phyloP scores from a whole-genome alignment of 2,113 vertebrate species.

The Atlantisia rogersi region DNA sequence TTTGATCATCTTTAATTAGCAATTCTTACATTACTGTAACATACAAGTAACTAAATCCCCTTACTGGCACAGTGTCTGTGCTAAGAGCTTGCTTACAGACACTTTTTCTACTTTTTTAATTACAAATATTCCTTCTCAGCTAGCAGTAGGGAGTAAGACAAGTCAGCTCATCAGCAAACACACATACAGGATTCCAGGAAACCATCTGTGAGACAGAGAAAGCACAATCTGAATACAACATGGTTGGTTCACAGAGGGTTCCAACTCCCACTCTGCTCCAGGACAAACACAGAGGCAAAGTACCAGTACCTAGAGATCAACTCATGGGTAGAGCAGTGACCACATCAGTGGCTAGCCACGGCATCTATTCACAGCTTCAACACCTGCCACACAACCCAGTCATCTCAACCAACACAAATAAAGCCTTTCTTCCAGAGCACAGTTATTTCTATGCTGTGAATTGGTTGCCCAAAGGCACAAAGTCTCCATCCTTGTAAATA shows the following conservation, averaged over 20 bases:
- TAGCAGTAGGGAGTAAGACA: not conserved
- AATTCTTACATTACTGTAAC: constrained; percentile 19
- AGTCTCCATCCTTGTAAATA: not conserved
- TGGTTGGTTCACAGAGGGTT: accelerated
- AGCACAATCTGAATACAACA: not conserved
- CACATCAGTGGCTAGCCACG: accelerated
- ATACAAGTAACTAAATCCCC: constrained; percentile 29
- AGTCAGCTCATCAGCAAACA: not conserved
- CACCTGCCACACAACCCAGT: not conserved
- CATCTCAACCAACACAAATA: not conserved
- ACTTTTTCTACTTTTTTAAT: not conserved
- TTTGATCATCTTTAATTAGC: constrained; percentile 1
- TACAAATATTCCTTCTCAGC: not conserved
- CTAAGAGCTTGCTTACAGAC: not conserved
- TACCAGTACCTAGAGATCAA: accelerated
- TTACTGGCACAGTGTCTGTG: not conserved
- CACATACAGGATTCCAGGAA: not conserved
- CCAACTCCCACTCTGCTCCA: not conserved
- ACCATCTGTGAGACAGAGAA: not conserved
- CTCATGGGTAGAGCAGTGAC: accelerated
- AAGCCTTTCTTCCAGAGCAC: not conserved
- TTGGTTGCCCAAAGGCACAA: not conserved
- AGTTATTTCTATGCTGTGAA: not conserved
- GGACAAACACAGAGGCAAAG: not conserved
- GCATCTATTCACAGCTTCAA: not conserved